phyloP scores from a whole-genome alignment of 2,797 vertebrate genomes.

The Takifugu rubripes region DNA sequence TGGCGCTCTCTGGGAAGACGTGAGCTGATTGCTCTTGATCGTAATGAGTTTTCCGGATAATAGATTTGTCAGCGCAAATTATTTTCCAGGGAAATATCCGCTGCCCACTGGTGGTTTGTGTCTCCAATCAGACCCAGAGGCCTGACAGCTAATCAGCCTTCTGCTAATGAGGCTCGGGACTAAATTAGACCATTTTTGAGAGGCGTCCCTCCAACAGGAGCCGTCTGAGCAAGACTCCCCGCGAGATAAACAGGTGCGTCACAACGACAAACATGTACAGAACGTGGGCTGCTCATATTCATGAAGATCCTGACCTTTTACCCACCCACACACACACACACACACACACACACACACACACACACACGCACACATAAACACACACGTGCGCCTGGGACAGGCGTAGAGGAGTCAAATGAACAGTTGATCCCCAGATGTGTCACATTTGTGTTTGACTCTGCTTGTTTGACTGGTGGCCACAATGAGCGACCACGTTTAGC shows the following conservation, averaged over 20 bases:
- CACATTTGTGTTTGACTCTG: too few relatives aligned
- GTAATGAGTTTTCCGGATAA: slow-evolving; percentile 62
- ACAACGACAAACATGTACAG: slow-evolving; percentile 19
- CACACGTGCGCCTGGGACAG: not conserved
- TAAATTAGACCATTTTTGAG: slow-evolving; percentile 26
- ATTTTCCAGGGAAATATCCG: slow-evolving; percentile 65
- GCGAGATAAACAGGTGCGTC: slow-evolving; percentile 36
- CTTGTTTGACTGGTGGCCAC: slow-evolving; percentile 41
- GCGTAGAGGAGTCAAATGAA: too few relatives aligned
- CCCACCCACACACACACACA: slow-evolving; percentile 25
- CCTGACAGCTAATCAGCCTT: slow-evolving; percentile 46
- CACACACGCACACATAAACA: slow-evolving; percentile 22
- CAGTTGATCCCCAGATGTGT: too few relatives aligned
- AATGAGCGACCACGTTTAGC: slow-evolving; percentile 31
- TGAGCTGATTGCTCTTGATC: slow-evolving; percentile 57
- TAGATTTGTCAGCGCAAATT: slow-evolving; percentile 61
- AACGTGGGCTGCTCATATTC: slow-evolving; percentile 36
- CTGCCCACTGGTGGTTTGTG: slow-evolving; percentile 27
- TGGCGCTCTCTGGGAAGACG: slow-evolving; percentile 41
- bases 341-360: slow-evolving; percentile 22
- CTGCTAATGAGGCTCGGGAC: slow-evolving; percentile 38
- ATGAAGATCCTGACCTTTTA: slow-evolving; percentile 38
- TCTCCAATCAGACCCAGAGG: slow-evolving; percentile 42
- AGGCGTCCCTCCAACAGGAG: slow-evolving; percentile 4
- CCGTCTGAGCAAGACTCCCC: too few relatives aligned